Conservation (phyloP, 2,797 vertebrate species). For the Manis javanica region DNA sequence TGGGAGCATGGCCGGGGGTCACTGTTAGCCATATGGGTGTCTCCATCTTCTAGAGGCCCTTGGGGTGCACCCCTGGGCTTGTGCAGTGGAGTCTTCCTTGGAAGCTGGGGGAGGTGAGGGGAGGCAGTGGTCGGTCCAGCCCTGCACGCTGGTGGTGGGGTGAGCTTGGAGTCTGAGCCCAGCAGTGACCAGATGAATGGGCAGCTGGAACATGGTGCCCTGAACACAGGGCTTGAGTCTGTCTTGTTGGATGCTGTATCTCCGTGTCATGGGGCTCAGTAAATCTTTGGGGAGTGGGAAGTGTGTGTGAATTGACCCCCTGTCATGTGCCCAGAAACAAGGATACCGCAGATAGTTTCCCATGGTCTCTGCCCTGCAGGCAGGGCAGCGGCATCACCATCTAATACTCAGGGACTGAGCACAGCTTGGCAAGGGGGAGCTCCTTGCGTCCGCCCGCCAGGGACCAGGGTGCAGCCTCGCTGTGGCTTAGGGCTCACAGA, state of each 20-base stretch:
- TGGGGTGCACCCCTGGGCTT: neutral
- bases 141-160: too few species aligned
- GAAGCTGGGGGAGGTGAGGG: neutral
- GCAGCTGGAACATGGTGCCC: rapidly evolving
- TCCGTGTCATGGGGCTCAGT: neutral
- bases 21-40: neutral
- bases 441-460: neutral
- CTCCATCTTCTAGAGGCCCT: neutral
- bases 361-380: neutral
- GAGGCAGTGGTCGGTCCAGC: neutral
- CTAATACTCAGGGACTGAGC: neutral
- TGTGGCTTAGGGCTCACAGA: neutral
- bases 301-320: neutral
- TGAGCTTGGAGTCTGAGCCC: neutral
- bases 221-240: neutral
- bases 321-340: neutral
- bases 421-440: neutral
- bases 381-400: neutral
- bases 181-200: neutral
- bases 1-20: neutral
- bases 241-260: neutral
- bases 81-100: neutral
- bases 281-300: neutral
- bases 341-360: neutral
- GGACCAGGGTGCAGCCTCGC: neutral